Conservation (phyloP, 2,113 vertebrate genomes). For the Butastur rufipennis region DNA sequence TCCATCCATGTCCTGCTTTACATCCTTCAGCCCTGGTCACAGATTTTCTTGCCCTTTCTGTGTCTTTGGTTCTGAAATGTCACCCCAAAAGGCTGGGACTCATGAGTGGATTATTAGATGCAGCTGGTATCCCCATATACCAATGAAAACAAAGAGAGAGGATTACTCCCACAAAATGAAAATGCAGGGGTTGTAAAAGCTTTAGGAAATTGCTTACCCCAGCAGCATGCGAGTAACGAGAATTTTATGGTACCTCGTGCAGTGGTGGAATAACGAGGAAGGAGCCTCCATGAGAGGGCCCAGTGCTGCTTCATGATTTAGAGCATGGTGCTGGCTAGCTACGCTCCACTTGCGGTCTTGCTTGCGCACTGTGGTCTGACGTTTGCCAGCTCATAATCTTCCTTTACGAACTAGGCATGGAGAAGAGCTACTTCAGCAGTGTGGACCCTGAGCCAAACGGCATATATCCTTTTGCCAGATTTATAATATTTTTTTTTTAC, state of each 20-base stretch:
- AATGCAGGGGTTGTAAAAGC: neutral
- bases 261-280: neutral
- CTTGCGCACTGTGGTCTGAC: neutral
- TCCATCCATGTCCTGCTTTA: neutral
- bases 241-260: neutral
- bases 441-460: neutral
- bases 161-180: neutral
- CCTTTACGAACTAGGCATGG: neutral
- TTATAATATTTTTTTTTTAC: neutral
- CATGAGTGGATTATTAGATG: neutral
- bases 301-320: neutral
- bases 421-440: neutral
- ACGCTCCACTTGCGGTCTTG: neutral
- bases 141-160: neutral
- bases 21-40: neutral
- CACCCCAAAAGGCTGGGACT: neutral
- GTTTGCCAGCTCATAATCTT: constrained; percentile 26
- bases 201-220: neutral
- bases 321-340: neutral
- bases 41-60: neutral
- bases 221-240: neutral
- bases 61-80: neutral
- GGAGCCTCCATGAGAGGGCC: neutral
- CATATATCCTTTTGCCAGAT: neutral
- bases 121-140: neutral